Conservation (phyloP, 2,113 vertebrate species). For the Gila orcuttii region DNA sequence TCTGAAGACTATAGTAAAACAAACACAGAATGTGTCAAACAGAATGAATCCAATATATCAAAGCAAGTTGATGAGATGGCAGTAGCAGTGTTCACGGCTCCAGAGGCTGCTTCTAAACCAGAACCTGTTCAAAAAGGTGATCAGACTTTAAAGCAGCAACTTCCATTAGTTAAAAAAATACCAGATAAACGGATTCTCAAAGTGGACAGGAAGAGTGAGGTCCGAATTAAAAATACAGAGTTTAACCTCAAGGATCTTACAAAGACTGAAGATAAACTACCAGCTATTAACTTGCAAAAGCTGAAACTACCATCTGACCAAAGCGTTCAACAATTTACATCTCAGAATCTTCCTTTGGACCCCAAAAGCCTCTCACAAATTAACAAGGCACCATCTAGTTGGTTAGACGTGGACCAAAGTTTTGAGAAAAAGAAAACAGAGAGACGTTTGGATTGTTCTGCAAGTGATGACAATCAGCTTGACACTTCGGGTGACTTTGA, state of each 20-base stretch:
- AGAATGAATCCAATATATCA: neutral
- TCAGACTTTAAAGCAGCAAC: neutral
- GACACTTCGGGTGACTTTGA: slow-evolving; percentile 84
- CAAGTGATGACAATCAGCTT: slow-evolving; percentile 76
- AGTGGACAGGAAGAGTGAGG: neutral
- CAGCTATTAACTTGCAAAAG: neutral
- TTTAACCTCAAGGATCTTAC: neutral
- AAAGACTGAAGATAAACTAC: slow-evolving; percentile 33
- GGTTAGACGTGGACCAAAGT: slow-evolving; percentile 70
- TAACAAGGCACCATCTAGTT: slow-evolving; percentile 64
- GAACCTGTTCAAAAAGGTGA: slow-evolving; percentile 7
- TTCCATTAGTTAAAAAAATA: slow-evolving; percentile 19
- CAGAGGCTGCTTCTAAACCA: neutral
- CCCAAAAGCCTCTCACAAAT: slow-evolving; percentile 34
- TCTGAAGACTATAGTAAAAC: neutral
- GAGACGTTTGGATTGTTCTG: slow-evolving; percentile 67
- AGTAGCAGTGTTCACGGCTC: slow-evolving; percentile 4
- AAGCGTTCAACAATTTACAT: slow-evolving; percentile 24
- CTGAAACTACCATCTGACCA: slow-evolving; percentile 15
- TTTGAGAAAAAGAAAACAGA: slow-evolving; percentile 58
- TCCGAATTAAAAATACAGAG: neutral
- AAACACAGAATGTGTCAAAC: slow-evolving; percentile 10
- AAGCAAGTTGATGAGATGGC: neutral
- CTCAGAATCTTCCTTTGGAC: slow-evolving; percentile 53
- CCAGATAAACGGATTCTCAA: neutral